Evolutionary conservation across 2,888 invertebrate species (phyloP), one percentile per base, ranked within the genome.

Genomic region (Chloromyia formosa): DNA sequence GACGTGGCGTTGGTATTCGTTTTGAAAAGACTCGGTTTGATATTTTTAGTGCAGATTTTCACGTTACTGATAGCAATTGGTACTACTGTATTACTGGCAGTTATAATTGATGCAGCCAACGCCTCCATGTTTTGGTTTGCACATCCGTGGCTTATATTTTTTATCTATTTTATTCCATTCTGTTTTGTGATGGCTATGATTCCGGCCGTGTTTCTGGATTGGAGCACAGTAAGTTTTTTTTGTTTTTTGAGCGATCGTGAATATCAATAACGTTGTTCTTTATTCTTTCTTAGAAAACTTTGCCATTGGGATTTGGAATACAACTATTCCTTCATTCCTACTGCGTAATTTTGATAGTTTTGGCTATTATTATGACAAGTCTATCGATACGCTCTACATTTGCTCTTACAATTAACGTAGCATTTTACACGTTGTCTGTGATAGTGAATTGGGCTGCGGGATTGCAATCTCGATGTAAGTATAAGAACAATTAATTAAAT

Each of bases 101-200:
- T 83, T 0, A 77, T 86, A 1, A 82, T 87, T 80, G 87, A 87
- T 78, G 73, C 81, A 16, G 74, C 84, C 53, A 84, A 85, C 61
- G 77, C 85, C 75, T 84, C 87, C 2, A 87, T 91, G 87, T 86
- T 88, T 69, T 91, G 91, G 90, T 91, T 87, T 78, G 85, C 88
- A 1, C 83, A 86, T 76, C 87, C 87, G 5, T 87, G 87, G 83
- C 82, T 90, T 22, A 83, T 90, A 35, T 80, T 86, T 69, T 86
- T 85, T 16, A 79, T 87, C 1, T 87, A 86, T 77, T 84, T 85
- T 64, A 83, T 83, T 74, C 85, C 87, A 1, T 79, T 84, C 56
- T 81, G 84, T 78, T 82, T 84, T 73, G 83, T 82, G 5, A 75
- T 83, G 75, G 82, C 82, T 71, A 82, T 85, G 12, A 80, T 84